Conservation (phyloP, 2,797 vertebrate genomes). For the Euphonia xanthogaster region DNA sequence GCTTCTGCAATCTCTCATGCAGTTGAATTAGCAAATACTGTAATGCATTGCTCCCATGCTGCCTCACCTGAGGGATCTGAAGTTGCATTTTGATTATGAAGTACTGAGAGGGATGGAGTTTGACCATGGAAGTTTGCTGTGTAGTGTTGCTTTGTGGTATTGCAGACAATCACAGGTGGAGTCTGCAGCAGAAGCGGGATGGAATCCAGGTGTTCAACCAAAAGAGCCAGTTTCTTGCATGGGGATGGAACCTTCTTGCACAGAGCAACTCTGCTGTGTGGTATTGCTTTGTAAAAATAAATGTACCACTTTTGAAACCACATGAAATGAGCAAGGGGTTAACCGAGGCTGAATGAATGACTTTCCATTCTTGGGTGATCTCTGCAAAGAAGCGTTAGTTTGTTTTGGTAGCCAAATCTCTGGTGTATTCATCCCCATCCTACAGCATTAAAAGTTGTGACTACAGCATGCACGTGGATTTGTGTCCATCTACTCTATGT, state of each 20-base stretch:
- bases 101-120: not conserved
- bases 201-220: not conserved
- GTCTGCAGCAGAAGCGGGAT: not conserved
- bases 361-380: not conserved
- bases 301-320: not conserved
- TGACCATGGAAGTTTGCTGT: not conserved
- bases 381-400: not conserved
- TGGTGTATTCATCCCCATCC: not conserved
- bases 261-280: not conserved
- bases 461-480: rapidly evolving
- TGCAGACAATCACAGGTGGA: not conserved
- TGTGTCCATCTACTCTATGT: not conserved
- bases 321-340: not conserved
- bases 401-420: not conserved
- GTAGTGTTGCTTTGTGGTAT: too few species aligned
- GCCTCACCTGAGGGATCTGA: not conserved
- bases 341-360: not conserved
- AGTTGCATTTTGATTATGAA: not conserved
- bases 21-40: not conserved
- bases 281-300: not conserved
- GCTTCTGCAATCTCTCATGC: not conserved
- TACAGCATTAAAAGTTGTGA: not conserved
- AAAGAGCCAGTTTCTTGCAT: not conserved
- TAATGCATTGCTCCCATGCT: rapidly evolving
- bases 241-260: not conserved